These are phyloP conservation scores for Arbacia lixula DNA, from an alignment of 53 echinoderm and acorn worm genomes.

Conservation along the genomic window DNA sequence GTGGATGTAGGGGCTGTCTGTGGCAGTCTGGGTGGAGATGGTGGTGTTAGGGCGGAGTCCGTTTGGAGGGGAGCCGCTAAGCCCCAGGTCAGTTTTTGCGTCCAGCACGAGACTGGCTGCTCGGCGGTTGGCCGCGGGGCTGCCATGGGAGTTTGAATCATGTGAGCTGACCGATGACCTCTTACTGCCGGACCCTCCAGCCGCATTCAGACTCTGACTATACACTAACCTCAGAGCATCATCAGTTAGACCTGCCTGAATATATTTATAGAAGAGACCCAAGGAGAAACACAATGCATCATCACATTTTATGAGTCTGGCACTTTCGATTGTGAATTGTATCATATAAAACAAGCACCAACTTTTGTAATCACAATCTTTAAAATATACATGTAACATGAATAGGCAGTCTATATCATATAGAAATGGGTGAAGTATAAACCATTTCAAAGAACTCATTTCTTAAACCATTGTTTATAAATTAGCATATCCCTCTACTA, in stretches of 20 bases:
- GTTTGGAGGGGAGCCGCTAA: constrained; percentile 57
- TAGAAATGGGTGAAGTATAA: no score
- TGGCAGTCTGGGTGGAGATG: constrained; percentile 46
- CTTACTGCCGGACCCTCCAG: constrained; percentile 24
- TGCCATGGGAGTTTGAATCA: constrained; percentile 44
- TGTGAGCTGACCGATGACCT: constrained; percentile 38
- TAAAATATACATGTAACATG: no score
- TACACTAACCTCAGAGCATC: constrained; percentile 58
- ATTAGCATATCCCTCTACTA: no score
- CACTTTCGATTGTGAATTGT: no score
- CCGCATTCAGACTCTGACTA: constrained; percentile 50
- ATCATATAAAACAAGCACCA: no score
- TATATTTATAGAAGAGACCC: no score
- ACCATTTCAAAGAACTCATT: no score
- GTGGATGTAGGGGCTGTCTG: constrained; percentile 79
- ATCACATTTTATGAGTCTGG: no score
- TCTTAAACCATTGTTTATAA: no score
- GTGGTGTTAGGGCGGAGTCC: constrained; percentile 49
- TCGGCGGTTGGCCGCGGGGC: constrained; percentile 48
- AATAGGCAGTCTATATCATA: no score
- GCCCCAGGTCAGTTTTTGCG: constrained; percentile 38
- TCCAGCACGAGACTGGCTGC: constrained; percentile 41
- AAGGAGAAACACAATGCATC: no score
- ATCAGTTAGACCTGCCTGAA: constrained; percentile 20
- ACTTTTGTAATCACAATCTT: no score